Conservation (phyloP, 2,888 invertebrate genomes). For the Drosophila hawaiiensis region DNA sequence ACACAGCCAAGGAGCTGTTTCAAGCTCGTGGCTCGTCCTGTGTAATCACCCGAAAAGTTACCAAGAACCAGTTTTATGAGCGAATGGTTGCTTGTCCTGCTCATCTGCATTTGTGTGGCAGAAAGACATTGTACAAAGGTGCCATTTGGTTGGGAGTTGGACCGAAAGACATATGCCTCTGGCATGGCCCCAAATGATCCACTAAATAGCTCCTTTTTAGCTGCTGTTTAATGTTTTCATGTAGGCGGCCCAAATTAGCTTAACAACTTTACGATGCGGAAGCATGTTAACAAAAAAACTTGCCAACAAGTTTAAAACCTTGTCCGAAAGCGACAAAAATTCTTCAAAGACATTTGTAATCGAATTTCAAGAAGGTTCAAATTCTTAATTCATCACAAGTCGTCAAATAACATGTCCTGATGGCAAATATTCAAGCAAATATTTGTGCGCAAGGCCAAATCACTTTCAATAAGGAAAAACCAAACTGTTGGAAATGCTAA, state of each 20-base stretch:
- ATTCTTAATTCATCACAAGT: conserved; percentile 22
- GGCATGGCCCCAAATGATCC: conserved; percentile 14
- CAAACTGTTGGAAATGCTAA: conserved; percentile 23
- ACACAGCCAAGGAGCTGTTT: conserved; percentile 14
- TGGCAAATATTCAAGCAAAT: conserved; percentile 20
- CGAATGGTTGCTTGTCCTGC: conserved; percentile 11
- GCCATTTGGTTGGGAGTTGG: conserved; percentile 39
- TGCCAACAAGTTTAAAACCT: neutral
- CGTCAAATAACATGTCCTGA: neutral
- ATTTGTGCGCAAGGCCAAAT: conserved; percentile 44
- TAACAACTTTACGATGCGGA: conserved; percentile 53
- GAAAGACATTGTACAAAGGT: conserved; percentile 30
- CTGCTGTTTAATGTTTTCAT: conserved; percentile 27
- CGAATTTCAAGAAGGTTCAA: conserved; percentile 21
- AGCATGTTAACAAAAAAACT: conserved; percentile 23
- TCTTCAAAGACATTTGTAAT: conserved; percentile 31
- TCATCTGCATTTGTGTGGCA: conserved; percentile 17
- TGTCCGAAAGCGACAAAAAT: neutral
- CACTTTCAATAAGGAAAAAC: conserved; percentile 53
- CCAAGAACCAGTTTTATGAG: conserved; percentile 35
- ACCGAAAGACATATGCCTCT: neutral
- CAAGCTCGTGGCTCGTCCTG: conserved; percentile 14
- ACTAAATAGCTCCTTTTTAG: conserved; percentile 35
- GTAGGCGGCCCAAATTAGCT: conserved; percentile 50
- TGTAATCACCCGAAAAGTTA: conserved; percentile 35